phyloP scores from a whole-genome alignment of 1,140 invertebrate species.

The Dinoponera quadriceps region DNA sequence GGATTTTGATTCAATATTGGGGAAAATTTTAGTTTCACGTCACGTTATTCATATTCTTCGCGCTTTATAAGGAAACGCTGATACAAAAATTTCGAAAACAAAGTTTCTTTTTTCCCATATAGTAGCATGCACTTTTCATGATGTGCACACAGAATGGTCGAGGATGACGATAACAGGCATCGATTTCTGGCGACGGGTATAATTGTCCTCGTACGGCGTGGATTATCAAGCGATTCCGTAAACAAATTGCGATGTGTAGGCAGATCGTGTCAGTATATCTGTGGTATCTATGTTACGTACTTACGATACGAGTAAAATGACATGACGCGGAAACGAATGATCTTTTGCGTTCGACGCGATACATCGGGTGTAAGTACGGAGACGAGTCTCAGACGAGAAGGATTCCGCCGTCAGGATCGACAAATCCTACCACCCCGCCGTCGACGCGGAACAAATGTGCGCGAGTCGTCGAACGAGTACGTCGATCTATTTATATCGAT shows the following conservation, averaged over 20 bases:
- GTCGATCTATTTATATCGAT: conserved; percentile 69
- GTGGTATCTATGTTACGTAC: neutral
- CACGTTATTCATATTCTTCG: neutral
- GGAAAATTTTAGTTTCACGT: no score
- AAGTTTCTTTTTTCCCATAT: neutral
- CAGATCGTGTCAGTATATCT: conserved; percentile 48
- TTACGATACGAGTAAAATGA: conserved; percentile 43
- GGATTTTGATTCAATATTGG: no score
- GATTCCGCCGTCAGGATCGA: conserved; percentile 67
- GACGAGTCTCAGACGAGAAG: neutral
- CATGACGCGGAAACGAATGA: conserved; percentile 40
- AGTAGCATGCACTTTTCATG: neutral
- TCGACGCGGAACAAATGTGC: conserved; percentile 69
- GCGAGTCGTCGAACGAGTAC: conserved; percentile 68
- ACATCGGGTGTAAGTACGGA: neutral
- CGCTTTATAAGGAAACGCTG: neutral
- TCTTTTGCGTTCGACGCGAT: conserved; percentile 6
- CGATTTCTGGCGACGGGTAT: conserved; percentile 60
- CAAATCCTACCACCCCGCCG: conserved; percentile 66
- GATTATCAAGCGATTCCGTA: conserved; percentile 63
- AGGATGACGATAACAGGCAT: conserved; percentile 13
- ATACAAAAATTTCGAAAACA: neutral
- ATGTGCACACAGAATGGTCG: neutral
- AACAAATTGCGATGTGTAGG: conserved; percentile 38
- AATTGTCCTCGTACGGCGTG: conserved; percentile 36